Conservation (phyloP, 2,888 invertebrate species). For the Spatulosminthurus flaviceps region DNA sequence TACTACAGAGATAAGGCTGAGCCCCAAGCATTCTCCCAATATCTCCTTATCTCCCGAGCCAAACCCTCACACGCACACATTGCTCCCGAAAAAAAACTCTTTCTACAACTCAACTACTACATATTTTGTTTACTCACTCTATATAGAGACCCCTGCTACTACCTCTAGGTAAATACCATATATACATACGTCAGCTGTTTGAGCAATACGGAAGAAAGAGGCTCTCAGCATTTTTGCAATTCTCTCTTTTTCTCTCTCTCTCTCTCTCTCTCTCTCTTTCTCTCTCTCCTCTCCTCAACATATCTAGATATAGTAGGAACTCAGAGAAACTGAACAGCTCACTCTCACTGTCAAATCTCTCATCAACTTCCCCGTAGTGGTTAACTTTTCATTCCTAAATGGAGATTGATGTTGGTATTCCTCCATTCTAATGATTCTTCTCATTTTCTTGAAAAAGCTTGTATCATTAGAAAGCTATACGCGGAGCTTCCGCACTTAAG, state of each 20-base stretch:
- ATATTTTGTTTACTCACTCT: too few relatives aligned
- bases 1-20: too few relatives aligned
- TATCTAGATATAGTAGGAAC: too few relatives aligned
- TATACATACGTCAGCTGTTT: neutral
- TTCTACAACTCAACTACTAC: too few relatives aligned
- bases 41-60: neutral
- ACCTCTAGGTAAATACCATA: too few relatives aligned
- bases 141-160: too few relatives aligned
- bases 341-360: neutral
- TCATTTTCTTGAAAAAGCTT: constrained; percentile 38
- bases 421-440: constrained; percentile 62
- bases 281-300: too few relatives aligned
- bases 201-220: constrained; percentile 10
- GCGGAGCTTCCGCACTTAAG: too few relatives aligned
- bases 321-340: neutral
- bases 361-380: neutral
- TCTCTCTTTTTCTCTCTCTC: constrained; percentile 33
- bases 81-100: too few relatives aligned
- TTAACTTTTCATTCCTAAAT: constrained; percentile 53
- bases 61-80: too few relatives aligned
- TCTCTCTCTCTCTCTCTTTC: constrained; percentile 23
- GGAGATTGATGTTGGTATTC: constrained; percentile 62
- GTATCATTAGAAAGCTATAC: neutral
- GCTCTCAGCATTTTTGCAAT: constrained; percentile 45
- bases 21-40: neutral